Conservation (phyloP, 2,888 invertebrate genomes). For the Parnassius smintheus region DNA sequence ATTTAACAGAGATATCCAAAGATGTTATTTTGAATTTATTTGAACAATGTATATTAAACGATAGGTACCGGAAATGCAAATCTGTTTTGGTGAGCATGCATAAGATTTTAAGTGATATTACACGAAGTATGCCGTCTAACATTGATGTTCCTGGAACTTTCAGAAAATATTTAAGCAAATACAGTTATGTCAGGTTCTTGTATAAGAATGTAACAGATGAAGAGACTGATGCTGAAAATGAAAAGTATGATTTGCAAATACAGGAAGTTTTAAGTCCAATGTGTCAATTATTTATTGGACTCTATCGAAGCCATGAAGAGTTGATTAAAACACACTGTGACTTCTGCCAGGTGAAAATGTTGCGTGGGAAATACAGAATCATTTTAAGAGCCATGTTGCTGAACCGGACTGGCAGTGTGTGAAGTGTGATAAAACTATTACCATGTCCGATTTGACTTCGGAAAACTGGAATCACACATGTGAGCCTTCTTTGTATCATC, state of each 20-base stretch:
- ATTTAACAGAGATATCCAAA: not conserved
- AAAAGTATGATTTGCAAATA: conserved; percentile 49
- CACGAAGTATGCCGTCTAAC: not conserved
- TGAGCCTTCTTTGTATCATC: not conserved
- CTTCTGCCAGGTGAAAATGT: conserved; percentile 37
- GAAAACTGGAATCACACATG: conserved; percentile 50
- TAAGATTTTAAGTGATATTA: conserved; percentile 3
- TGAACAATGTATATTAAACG: not conserved
- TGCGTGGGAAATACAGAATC: conserved; percentile 34
- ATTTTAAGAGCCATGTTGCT: conserved; percentile 46
- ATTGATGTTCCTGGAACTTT: conserved; percentile 17
- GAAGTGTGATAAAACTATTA: conserved; percentile 40
- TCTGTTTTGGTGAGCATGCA: not conserved
- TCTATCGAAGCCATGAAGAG: not conserved
- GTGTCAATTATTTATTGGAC: conserved; percentile 33
- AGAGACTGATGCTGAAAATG: not conserved
- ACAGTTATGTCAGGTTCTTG: conserved; percentile 52
- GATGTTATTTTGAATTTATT: not conserved
- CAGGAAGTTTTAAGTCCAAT: conserved; percentile 49
- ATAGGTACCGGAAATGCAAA: not conserved
- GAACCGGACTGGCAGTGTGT: conserved; percentile 53
- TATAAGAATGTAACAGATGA: conserved; percentile 35
- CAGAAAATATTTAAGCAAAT: conserved; percentile 36
- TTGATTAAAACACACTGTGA: conserved; percentile 45
- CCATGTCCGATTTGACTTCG: conserved; percentile 36